Evolutionary conservation across 2,888 invertebrate species (phyloP), one percentile per base, ranked within the genome.

Genomic region (Apamea crenata): DNA sequence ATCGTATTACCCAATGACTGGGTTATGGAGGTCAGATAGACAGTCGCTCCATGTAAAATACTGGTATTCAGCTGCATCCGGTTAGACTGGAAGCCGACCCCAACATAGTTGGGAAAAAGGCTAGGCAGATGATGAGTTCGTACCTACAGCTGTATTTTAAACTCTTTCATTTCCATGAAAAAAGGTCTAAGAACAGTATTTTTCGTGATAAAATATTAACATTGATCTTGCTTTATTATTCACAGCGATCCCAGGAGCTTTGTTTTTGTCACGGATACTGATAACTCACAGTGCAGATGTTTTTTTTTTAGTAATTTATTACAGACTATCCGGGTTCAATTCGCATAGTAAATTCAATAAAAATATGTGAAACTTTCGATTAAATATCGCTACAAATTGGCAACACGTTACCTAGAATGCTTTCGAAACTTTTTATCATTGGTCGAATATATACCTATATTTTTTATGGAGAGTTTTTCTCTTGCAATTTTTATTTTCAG

Each of bases 381-480:
- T 67, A 40, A 72, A 83, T 70, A 61, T 75, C 29, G 44, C 50
- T 66, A 59, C 56, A 68, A 81, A 81, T 78, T 86, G 74, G 72
- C 67, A 63, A 65, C 21, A 50, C 47, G 47, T 47, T 36, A 50
- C 3, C 40, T 40, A 40, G 40, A 70, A 66, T 29, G 44, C 2
- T 59, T 56, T 47, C 12, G 18, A 32, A 44, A 44, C 12, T 56
- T 65, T 81, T 56, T 67, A n/a, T 40, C 2, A 14, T 6, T 12
- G 25, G 29, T 5, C n/a, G n/a, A 29, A 50, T 40, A 63, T 29
- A 29, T 47, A 47, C n/a, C n/a, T n/a, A n/a, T 67, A 72, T 40
- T 65, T 69, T 81, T 65, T 36, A 12, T 16, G 14, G 7, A 0
- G 2, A 63, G 7, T 61, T 68, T 71, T 12, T 14, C 4, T 12